Conservation (phyloP, 1,140 invertebrate genomes). For the Oppia nitens region DNA sequence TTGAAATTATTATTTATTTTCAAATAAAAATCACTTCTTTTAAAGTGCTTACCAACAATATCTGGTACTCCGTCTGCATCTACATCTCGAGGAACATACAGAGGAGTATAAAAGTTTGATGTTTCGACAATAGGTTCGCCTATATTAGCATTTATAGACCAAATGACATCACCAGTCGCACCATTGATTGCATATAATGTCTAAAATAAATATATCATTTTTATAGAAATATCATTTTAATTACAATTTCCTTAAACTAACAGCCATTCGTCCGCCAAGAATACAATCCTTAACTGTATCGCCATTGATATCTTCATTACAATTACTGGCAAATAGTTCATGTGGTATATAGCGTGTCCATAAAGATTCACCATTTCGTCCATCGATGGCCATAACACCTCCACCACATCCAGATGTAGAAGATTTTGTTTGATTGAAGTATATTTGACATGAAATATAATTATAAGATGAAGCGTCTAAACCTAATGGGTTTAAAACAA, state of each 20-base stretch:
- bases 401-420: constrained; percentile 42
- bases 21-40: neutral
- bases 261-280: constrained; percentile 37
- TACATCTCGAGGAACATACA: constrained; percentile 45
- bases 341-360: constrained; percentile 57
- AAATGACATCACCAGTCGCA: constrained; percentile 4
- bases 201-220: neutral
- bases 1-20: neutral
- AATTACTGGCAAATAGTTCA: constrained; percentile 55
- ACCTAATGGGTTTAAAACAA: no score
- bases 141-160: neutral
- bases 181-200: constrained; percentile 13
- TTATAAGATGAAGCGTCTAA: constrained; percentile 34
- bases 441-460: constrained; percentile 40
- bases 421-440: constrained; percentile 37
- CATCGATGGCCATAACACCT: constrained; percentile 56
- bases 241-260: constrained; percentile 12
- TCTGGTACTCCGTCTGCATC: constrained; percentile 52
- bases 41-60: constrained; percentile 32
- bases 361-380: constrained; percentile 46
- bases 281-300: constrained; percentile 56
- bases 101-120: constrained; percentile 41
- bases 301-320: constrained; percentile 48
- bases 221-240: neutral
- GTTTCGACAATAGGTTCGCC: constrained; percentile 19